These are phyloP conservation scores for Drosophila mauritiana DNA, from an alignment of 1,140 invertebrate species.

Conservation along the genomic window DNA sequence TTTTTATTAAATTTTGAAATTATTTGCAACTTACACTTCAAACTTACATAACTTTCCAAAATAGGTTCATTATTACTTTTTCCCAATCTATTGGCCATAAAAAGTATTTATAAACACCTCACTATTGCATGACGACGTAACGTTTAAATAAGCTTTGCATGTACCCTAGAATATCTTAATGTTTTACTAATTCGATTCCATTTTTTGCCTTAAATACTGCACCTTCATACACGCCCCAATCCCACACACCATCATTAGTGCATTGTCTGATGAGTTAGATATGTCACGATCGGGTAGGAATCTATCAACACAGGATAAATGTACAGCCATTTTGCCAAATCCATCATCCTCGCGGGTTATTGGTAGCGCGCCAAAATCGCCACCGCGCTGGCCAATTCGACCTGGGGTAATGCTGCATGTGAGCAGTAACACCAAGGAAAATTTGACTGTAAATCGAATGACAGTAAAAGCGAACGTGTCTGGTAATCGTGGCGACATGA, in stretches of 20 bases:
- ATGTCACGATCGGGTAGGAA: slow-evolving; percentile 47
- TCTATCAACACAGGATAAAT: slow-evolving; percentile 50
- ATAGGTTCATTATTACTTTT: too few species aligned
- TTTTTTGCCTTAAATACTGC: background rate
- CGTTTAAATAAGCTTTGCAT: background rate
- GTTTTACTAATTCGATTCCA: background rate
- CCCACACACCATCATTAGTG: slow-evolving; percentile 41
- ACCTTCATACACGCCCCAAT: background rate
- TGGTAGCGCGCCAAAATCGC: slow-evolving; percentile 86
- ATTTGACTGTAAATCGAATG: slow-evolving; percentile 85
- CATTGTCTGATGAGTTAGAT: slow-evolving; percentile 75
- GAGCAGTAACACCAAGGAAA: slow-evolving; percentile 87
- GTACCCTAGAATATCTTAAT: background rate
- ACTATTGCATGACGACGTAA: background rate
- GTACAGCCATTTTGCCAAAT: slow-evolving; percentile 23
- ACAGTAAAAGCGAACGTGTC: slow-evolving; percentile 57
- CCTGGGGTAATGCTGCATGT: slow-evolving; percentile 95
- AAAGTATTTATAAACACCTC: background rate
- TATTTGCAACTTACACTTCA: too few species aligned
- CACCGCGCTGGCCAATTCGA: slow-evolving; percentile 93
- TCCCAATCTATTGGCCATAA: too few species aligned
- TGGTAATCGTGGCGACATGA: slow-evolving; percentile 26
- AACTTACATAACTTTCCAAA: too few species aligned
- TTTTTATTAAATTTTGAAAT: too few species aligned
- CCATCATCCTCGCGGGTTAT: slow-evolving; percentile 30